These are phyloP conservation scores for Alosa sapidissima DNA, from an alignment of 2,797 vertebrate species.

Conservation along the genomic window DNA sequence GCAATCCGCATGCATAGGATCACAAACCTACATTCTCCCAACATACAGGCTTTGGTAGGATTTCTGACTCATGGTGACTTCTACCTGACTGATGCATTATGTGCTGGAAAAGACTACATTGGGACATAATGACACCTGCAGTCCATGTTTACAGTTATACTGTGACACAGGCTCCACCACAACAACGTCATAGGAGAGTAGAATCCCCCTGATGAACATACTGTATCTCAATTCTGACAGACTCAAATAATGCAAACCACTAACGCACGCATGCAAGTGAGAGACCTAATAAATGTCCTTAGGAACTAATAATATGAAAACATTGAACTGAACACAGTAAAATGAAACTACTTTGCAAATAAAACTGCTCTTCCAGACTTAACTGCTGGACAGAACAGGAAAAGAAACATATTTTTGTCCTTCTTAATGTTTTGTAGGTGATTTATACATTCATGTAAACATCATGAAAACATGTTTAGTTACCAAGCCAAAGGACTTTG, in stretches of 20 bases:
- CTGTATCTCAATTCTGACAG: background rate
- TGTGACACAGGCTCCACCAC: background rate
- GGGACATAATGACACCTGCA: background rate
- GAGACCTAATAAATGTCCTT: background rate
- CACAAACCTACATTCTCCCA: background rate
- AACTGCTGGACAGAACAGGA: background rate
- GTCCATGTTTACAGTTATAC: background rate
- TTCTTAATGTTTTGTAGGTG: background rate
- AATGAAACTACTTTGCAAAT: background rate
- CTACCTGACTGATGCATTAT: background rate
- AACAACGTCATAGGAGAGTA: no score
- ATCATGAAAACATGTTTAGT: background rate
- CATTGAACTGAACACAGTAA: background rate
- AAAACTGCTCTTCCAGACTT: background rate
- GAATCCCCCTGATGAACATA: background rate
- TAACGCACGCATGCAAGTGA: background rate
- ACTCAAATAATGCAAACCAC: background rate
- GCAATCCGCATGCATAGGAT: background rate
- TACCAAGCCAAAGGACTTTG: background rate
- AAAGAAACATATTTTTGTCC: background rate
- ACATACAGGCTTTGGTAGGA: background rate
- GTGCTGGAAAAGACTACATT: background rate
- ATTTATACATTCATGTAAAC: background rate
- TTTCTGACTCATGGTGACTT: background rate
- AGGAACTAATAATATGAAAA: background rate